Percentiles rank a stretch among this genome's conserved stretches.
phyloP scores from a whole-genome alignment of 2,113 vertebrate genomes.

The Tragelaphus buxtoni region DNA sequence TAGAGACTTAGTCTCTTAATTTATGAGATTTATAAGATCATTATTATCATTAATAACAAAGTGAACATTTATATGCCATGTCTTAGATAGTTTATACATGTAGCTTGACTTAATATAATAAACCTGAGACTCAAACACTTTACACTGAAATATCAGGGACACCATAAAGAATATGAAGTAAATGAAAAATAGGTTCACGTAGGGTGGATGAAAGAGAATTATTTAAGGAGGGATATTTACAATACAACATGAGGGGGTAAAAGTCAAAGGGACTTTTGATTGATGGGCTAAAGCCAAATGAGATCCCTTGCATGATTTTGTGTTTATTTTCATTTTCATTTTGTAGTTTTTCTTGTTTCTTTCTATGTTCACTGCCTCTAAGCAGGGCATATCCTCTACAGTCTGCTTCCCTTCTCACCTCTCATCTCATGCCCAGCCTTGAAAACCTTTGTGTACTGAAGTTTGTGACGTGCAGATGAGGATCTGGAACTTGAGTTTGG shows the following conservation, averaged over 20 bases:
- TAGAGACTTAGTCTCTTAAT: background rate
- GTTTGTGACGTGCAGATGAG: background rate
- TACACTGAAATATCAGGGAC: background rate
- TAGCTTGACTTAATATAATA: background rate
- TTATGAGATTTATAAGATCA: background rate
- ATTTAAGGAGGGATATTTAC: background rate
- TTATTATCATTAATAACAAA: background rate
- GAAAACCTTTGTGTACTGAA: background rate
- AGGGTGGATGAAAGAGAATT: background rate
- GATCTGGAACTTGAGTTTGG: background rate
- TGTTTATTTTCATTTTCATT: background rate
- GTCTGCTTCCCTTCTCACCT: background rate
- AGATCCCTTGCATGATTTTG: background rate
- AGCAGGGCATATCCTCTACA: background rate
- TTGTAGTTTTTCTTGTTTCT: background rate
- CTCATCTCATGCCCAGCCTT: background rate
- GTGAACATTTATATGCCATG: background rate
- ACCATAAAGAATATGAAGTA: background rate
- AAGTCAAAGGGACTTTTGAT: background rate
- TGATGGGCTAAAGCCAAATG: background rate
- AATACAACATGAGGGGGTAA: background rate
- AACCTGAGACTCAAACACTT: background rate
- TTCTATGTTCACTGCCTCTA: background rate
- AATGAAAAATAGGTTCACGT: background rate
- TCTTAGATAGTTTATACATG: background rate